These are phyloP conservation scores for Atta cephalotes DNA, from an alignment of 1,140 invertebrate species.

Conservation along the genomic window DNA sequence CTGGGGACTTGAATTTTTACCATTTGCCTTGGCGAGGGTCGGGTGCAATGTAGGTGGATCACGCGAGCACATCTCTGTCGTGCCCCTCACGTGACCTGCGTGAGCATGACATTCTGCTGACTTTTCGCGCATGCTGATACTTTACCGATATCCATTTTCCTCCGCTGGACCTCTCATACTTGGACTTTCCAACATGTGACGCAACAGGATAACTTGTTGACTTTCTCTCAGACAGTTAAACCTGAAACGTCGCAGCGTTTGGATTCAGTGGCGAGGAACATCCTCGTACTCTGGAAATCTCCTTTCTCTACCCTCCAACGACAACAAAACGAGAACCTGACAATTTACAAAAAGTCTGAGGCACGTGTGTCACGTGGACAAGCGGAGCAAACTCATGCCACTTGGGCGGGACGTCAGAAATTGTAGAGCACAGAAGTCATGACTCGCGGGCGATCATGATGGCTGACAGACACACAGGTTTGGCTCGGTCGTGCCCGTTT, in stretches of 20 bases:
- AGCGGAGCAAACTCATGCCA: neutral
- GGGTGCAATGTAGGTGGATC: slow-evolving; percentile 84
- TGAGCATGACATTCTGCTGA: slow-evolving; percentile 85
- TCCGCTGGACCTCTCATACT: slow-evolving; percentile 82
- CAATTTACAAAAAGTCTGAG: slow-evolving; percentile 44
- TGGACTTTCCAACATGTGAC: slow-evolving; percentile 60
- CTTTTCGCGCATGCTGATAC: slow-evolving; percentile 85
- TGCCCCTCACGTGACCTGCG: slow-evolving; percentile 85
- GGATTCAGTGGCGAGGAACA: neutral
- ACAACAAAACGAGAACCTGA: neutral
- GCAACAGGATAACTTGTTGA: neutral
- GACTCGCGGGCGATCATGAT: slow-evolving; percentile 24
- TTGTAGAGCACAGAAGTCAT: slow-evolving; percentile 14
- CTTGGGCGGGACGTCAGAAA: slow-evolving; percentile 9
- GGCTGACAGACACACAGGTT: slow-evolving; percentile 36
- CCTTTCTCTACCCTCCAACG: neutral
- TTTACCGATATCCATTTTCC: slow-evolving; percentile 83
- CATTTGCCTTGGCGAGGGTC: slow-evolving; percentile 83
- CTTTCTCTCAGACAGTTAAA: slow-evolving; percentile 36
- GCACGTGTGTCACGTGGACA: slow-evolving; percentile 24
- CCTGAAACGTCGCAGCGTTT: neutral
- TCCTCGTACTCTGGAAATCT: neutral
- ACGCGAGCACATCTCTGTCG: slow-evolving; percentile 86
- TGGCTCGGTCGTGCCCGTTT: neutral
- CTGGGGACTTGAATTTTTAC: slow-evolving; percentile 84